A percentile compares a stretch with the other conserved stretches of the same genome.
These are phyloP conservation scores for Drosophila pallidifrons DNA, from an alignment of 1,140 invertebrate species.

Conservation along the genomic window DNA sequence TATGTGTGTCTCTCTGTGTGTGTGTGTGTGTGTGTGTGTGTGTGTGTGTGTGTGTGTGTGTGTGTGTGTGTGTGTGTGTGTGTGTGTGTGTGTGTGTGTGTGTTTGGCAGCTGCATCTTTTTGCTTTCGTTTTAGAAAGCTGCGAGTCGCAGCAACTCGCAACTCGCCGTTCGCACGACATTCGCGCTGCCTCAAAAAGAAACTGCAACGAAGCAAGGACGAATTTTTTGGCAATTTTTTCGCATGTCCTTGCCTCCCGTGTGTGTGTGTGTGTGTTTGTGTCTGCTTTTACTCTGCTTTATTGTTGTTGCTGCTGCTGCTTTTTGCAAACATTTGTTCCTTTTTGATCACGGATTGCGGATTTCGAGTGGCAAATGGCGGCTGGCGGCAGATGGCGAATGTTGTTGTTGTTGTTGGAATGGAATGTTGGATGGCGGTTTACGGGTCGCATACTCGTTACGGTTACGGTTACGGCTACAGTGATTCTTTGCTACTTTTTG, in stretches of 20 bases:
- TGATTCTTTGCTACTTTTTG: constrained; percentile 44
- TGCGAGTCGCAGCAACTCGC: constrained; percentile 43
- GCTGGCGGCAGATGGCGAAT: too few species aligned
- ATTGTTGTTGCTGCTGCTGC: constrained; percentile 1
- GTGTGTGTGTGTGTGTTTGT: constrained; percentile 28
- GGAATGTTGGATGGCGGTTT: not conserved
- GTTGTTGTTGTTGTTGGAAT: too few species aligned
- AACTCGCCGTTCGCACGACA: constrained; percentile 71
- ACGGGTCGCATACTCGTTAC: constrained; percentile 20
- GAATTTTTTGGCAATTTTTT: constrained; percentile 84
- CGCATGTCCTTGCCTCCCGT: constrained; percentile 3
- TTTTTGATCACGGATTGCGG: constrained; percentile 30
- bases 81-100: constrained; percentile 27
- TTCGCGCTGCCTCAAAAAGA: constrained; percentile 70
- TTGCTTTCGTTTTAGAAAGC: constrained; percentile 80
- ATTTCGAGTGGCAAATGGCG: not conserved
- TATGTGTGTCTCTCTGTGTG: not conserved
- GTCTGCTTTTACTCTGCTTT: constrained; percentile 52
- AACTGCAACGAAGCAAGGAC: constrained; percentile 84
- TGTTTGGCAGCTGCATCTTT: constrained; percentile 63
- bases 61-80: not conserved
- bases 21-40: constrained; percentile 27
- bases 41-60: constrained; percentile 11
- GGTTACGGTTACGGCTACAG: constrained; percentile 10
- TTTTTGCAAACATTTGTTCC: constrained; percentile 44